Evolutionary conservation across 1,140 invertebrate genomes (phyloP), one percentile per base, ranked within the genome.

Genomic region (Hermetia illucens): DNA sequence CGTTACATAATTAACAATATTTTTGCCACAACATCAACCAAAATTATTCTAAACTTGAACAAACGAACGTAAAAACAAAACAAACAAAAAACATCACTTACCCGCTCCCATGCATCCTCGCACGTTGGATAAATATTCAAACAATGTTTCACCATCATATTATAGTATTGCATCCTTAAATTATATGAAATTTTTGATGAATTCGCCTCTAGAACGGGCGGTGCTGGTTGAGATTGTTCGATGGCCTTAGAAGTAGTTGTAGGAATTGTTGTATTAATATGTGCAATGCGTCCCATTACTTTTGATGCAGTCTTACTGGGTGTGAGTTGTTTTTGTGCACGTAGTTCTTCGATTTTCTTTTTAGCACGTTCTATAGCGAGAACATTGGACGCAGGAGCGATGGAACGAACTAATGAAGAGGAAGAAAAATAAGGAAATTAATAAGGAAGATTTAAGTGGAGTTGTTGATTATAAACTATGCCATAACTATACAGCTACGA

Each of bases 141-240:
- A 58, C 80, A 88, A 53, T 92, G 79, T 55, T 89, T 83, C 33
- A 88, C 83, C 68, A 93, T 80, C 52, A 80, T 64, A 52, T 89
- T 83, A 32, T 92, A 72, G 61, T 86, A 90, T 49, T 78, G 72
- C 47, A 87, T 85, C 38, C 88, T 70, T 35, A 90, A 73, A 47
- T 82, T 88, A 22, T 76, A 71, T 4, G 85, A 75, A 36, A 93
- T 82, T 61, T 90, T 91, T 12, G 80, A 79, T 33, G 74, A 75
- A 12, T 81, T 65, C 36, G 75, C 64, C 58, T 83, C 75, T 27
- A 90, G 46, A 15, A 76, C 70, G 21, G 66, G 62, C 1, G 74
- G 74, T 42, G 69, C 63, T 33, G 52, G 62, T 19, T 43, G 35
- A 38, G 35, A 38, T 38, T 4, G 6, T 25, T 6, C 6, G 24